Evolutionary conservation across 2,888 invertebrate species (phyloP).

Genomic region (Anticlea derivata): DNA sequence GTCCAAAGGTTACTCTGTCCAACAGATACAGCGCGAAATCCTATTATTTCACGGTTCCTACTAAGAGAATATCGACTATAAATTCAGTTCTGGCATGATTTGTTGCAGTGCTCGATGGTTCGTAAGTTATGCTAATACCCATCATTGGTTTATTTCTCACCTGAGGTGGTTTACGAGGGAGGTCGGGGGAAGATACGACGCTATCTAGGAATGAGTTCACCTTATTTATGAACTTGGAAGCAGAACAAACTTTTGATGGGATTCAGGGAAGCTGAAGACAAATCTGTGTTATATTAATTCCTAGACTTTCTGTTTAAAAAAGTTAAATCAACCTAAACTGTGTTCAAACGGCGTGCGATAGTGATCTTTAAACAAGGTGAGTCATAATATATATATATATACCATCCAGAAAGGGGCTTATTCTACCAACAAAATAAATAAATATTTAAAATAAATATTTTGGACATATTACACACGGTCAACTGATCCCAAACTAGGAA

Average conservation of each 20-base stretch:
- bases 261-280: not conserved
- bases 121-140: conserved; percentile 24
- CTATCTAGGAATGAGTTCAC: conserved; percentile 12
- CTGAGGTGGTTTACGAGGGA: conserved; percentile 17
- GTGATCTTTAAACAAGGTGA: too few relatives aligned
- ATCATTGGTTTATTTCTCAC: conserved; percentile 21
- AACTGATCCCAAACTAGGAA: too few relatives aligned
- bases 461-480: too few relatives aligned
- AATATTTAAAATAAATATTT: too few relatives aligned
- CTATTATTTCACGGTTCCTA: conserved; percentile 28
- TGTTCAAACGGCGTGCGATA: too few relatives aligned
- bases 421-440: too few relatives aligned
- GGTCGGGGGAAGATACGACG: conserved; percentile 12
- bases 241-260: not conserved
- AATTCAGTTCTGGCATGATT: conserved; percentile 29
- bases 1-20: conserved; percentile 3
- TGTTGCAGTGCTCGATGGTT: conserved; percentile 21
- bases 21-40: conserved; percentile 1
- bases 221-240: conserved; percentile 8
- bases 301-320: too few relatives aligned
- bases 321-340: too few relatives aligned
- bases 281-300: not conserved
- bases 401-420: too few relatives aligned
- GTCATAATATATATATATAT: too few relatives aligned
- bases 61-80: conserved; percentile 25